Conservation (phyloP, 2,113 vertebrate genomes). For the Hypanus sabinus region DNA sequence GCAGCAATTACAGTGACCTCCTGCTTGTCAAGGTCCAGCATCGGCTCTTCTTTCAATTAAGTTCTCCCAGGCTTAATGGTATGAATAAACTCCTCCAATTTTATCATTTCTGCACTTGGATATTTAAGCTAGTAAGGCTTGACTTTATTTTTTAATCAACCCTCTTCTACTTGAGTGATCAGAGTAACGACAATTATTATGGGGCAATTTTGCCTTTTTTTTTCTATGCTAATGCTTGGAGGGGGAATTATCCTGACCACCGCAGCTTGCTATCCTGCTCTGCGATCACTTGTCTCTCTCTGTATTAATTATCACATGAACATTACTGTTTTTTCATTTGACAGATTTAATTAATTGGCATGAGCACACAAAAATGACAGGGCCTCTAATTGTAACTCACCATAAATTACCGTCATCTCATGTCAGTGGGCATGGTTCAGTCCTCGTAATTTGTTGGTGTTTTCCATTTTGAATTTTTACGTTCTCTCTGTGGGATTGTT, state of each 20-base stretch:
- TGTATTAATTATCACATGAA: slow-evolving; percentile 76
- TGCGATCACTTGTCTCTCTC: slow-evolving; percentile 58
- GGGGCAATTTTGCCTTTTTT: slow-evolving; percentile 36
- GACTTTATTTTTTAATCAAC: slow-evolving; percentile 56
- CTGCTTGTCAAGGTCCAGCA: slow-evolving; percentile 98
- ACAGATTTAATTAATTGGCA: slow-evolving; percentile 82
- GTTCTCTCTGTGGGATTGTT: slow-evolving; percentile 46
- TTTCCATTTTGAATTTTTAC: slow-evolving; percentile 50
- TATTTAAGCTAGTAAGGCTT: slow-evolving; percentile 62
- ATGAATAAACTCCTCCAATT: slow-evolving; percentile 79
- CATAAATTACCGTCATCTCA: slow-evolving; percentile 66
- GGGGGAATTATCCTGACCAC: slow-evolving; percentile 50
- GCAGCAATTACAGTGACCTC: slow-evolving; percentile 99
- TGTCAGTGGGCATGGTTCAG: slow-evolving; percentile 49
- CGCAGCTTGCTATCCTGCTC: slow-evolving; percentile 40
- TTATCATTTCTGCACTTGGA: slow-evolving; percentile 68
- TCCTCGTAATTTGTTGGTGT: slow-evolving; percentile 46
- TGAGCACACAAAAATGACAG: slow-evolving; percentile 73
- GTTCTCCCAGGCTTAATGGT: slow-evolving; percentile 82
- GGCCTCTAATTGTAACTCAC: slow-evolving; percentile 76
- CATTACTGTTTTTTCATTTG: slow-evolving; percentile 63
- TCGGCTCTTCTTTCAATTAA: slow-evolving; percentile 91
- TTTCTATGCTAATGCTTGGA: slow-evolving; percentile 43
- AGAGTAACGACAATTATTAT: slow-evolving; percentile 62
- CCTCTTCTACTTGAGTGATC: slow-evolving; percentile 62